A percentile compares a stretch with the other conserved stretches of the same genome.
Evolutionary conservation across 1,140 invertebrate genomes (phyloP).

Genomic region (Nephila pilipes): DNA sequence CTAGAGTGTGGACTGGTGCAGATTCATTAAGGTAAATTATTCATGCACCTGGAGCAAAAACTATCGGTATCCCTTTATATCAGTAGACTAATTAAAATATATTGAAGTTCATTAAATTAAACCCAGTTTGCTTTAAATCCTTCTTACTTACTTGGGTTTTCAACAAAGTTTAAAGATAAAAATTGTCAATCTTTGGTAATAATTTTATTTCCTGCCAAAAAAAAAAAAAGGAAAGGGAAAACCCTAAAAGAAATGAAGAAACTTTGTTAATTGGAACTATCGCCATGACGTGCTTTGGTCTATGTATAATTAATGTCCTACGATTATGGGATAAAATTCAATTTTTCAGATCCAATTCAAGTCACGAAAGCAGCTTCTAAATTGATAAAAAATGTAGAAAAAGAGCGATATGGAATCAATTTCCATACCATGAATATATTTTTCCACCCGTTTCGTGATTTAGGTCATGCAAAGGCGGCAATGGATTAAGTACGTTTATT

Average conservation of each 20-base stretch:
- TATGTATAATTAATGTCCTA: slow-evolving; percentile 58
- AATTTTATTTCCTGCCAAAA: slow-evolving; percentile 3
- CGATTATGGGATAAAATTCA: slow-evolving; percentile 68
- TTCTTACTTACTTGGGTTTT: slow-evolving; percentile 12
- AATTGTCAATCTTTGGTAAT: slow-evolving; percentile 13
- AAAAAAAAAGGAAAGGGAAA: background rate
- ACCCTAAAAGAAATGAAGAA: slow-evolving; percentile 28
- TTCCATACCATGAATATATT: slow-evolving; percentile 73
- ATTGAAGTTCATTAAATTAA: slow-evolving; percentile 51
- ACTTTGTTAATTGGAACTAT: slow-evolving; percentile 58
- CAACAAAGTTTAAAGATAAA: slow-evolving; percentile 25
- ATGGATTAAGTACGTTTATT: slow-evolving; percentile 70
- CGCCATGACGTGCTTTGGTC: slow-evolving; percentile 53
- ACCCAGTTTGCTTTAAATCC: background rate
- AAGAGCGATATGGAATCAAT: slow-evolving; percentile 70
- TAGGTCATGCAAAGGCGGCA: slow-evolving; percentile 56
- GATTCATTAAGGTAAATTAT: background rate
- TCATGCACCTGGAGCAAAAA: background rate
- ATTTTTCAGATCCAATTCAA: slow-evolving; percentile 62
- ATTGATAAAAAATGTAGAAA: slow-evolving; percentile 59
- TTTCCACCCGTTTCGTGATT: slow-evolving; percentile 38
- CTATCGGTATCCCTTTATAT: background rate
- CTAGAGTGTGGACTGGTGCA: background rate
- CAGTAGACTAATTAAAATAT: slow-evolving; percentile 16
- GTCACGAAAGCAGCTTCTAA: slow-evolving; percentile 59